A percentile compares a stretch with the other conserved stretches of the same genome.
Evolutionary conservation across 2,797 vertebrate species (phyloP).

Genomic region (Tapera naevia): DNA sequence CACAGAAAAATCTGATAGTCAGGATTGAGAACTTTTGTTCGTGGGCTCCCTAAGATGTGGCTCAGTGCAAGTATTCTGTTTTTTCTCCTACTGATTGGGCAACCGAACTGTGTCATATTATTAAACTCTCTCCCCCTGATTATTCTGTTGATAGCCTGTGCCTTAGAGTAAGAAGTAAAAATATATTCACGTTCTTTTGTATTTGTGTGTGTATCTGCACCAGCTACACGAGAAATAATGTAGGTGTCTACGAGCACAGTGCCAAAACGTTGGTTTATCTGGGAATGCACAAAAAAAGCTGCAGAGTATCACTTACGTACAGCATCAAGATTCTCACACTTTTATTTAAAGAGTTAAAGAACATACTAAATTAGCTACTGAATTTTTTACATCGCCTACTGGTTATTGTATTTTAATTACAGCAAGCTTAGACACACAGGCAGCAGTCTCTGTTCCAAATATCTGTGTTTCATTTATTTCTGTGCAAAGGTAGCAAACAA

Average conservation of each 20-base stretch:
- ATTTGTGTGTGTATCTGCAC: neutral
- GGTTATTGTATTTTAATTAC: slow-evolving; percentile 82
- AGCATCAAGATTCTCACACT: neutral
- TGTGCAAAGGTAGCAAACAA: slow-evolving; percentile 83
- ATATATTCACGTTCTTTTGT: neutral
- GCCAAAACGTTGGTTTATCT: neutral
- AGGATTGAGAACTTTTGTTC: neutral
- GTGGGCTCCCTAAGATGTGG: neutral
- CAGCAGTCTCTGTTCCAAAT: slow-evolving; percentile 80
- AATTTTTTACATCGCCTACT: slow-evolving; percentile 72
- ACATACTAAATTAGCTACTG: slow-evolving; percentile 67
- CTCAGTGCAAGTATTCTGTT: neutral
- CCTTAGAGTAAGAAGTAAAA: slow-evolving; percentile 9
- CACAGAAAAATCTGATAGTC: neutral
- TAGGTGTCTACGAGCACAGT: neutral
- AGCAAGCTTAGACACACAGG: slow-evolving; percentile 75
- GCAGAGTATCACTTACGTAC: neutral
- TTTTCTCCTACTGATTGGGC: neutral
- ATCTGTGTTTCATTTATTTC: slow-evolving; percentile 84
- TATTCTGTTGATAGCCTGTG: slow-evolving; percentile 4
- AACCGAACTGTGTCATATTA: neutral
- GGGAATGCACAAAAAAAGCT: neutral
- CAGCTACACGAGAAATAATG: fast-evolving
- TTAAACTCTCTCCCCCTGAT: neutral
- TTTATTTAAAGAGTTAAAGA: slow-evolving; percentile 70